Base-by-base conservation (phyloP, 2,797 vertebrate species). In the Poeciliopsis turneri region DNA sequence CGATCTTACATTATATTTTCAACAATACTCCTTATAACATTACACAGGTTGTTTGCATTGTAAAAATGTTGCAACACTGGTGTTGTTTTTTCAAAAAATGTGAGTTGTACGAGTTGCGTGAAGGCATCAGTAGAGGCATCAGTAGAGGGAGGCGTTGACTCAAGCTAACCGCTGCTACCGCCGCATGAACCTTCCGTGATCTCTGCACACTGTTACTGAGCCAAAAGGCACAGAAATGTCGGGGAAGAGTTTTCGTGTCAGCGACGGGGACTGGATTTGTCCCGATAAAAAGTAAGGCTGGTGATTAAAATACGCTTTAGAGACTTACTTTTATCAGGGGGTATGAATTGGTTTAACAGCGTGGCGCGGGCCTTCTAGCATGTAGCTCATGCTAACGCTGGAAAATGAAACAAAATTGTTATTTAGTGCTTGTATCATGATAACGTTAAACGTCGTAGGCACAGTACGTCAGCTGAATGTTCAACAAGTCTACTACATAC, bases 211-310 rank as follows among this genome's bases (percentile, higher is more conserved):
- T 75, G 59, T 78, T 4, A 78, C 43, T 30, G 39, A 83, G 82
- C 36, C 20, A 74, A 20, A 78, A 74, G 87, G 49, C 78, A 77
- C 46, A 18, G 94, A 94, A 81, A 98, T 99, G 97, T 97, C 98
- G 33, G 97, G 97, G 9, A 99, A 99, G 96, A 98, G 97, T 95
- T 99, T 99, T 92, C 96, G 98, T 87, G 98, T 99, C 25, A 99
- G 98, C 92, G 98, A 99, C 87, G 98, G 98, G 3, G 98, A 99
- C 93, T 99, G 98, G 98, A 97, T 99, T 83, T 99, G 98, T 86
- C 97, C 98, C 0, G 98, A 99, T 93, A 98, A 99, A 92, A 99
- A 99, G 97, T 99, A 95, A 93, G 95, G 43, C 11, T 2, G 1
- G 15, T 15, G 3, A 9, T 2, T 2, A 3, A 59, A 3, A 4